These are phyloP conservation scores for Mnemiopsis leidyi DNA, from an alignment of 37 sponge, comb jelly and placozoan species.

Conservation along the genomic window DNA sequence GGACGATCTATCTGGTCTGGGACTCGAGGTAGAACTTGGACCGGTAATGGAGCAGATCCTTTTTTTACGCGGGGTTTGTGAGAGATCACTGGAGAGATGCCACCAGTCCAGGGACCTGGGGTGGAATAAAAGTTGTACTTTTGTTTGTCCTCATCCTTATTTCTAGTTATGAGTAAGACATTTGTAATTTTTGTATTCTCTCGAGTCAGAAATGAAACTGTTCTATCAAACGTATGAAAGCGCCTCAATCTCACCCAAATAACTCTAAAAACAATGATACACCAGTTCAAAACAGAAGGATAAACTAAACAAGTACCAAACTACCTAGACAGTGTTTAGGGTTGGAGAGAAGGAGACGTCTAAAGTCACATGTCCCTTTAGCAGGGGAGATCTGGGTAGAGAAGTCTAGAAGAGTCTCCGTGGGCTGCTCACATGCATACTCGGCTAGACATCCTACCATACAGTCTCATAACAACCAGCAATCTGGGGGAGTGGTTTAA, in stretches of 20 bases:
- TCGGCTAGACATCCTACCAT: constrained; percentile 26
- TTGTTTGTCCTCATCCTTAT: no score
- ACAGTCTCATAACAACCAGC: constrained; percentile 24
- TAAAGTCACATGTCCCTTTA: neutral
- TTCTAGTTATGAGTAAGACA: no score
- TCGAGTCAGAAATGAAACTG: no score
- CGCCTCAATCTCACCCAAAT: no score
- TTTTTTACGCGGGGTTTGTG: neutral
- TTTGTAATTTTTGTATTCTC: no score
- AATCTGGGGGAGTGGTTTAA: neutral
- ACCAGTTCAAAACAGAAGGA: no score
- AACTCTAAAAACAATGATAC: no score
- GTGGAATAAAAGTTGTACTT: no score
- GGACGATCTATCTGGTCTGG: neutral
- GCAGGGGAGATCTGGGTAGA: neutral
- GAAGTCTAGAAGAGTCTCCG: neutral
- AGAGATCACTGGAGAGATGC: no score
- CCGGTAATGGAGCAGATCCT: neutral
- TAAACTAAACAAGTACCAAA: no score
- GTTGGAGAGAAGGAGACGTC: neutral
- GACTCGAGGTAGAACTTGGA: neutral
- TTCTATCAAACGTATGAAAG: no score
- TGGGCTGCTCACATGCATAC: neutral
- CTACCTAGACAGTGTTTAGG: neutral
- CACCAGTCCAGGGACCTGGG: no score